These are phyloP conservation scores for Halocaridina rubra DNA, from an alignment of 2,888 invertebrate species.

Conservation along the genomic window DNA sequence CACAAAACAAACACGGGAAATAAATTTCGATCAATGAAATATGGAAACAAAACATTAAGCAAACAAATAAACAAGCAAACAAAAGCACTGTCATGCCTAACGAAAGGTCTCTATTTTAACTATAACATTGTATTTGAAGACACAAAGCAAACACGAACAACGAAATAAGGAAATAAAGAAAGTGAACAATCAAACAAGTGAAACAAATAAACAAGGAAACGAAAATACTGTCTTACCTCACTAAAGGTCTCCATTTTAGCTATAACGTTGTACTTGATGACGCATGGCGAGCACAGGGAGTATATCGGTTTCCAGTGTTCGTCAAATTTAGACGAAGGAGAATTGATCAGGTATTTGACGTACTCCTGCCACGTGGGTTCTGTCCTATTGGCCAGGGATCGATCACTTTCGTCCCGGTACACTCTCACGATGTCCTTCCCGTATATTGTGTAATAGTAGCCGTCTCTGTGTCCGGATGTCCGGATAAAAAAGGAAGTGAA, in stretches of 20 bases:
- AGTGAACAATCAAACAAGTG: too few relatives aligned
- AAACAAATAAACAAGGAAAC: neutral
- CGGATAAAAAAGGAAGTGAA: neutral
- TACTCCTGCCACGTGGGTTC: slow-evolving; percentile 59
- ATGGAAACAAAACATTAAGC: too few relatives aligned
- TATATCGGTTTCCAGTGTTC: slow-evolving; percentile 69
- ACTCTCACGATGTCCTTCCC: slow-evolving; percentile 50
- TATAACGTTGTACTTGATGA: slow-evolving; percentile 68
- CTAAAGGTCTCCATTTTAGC: slow-evolving; percentile 69
- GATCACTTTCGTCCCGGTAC: slow-evolving; percentile 26
- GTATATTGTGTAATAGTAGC: slow-evolving; percentile 58
- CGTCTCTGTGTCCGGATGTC: too few relatives aligned
- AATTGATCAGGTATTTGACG: slow-evolving; percentile 47
- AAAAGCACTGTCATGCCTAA: slow-evolving; percentile 61
- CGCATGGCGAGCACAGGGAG: slow-evolving; percentile 69
- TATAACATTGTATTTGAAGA: too few relatives aligned
- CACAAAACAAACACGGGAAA: too few relatives aligned
- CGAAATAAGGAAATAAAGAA: too few relatives aligned
- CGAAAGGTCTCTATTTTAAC: too few relatives aligned
- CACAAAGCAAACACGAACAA: too few relatives aligned
- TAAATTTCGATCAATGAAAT: too few relatives aligned
- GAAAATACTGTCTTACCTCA: slow-evolving; percentile 61
- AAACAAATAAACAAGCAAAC: neutral
- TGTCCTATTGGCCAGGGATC: slow-evolving; percentile 23
- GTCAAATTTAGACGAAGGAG: slow-evolving; percentile 65